A percentile compares a stretch with the other conserved stretches of the same genome.
phyloP scores from a whole-genome alignment of 2,113 vertebrate species.

The Upupa epops region DNA sequence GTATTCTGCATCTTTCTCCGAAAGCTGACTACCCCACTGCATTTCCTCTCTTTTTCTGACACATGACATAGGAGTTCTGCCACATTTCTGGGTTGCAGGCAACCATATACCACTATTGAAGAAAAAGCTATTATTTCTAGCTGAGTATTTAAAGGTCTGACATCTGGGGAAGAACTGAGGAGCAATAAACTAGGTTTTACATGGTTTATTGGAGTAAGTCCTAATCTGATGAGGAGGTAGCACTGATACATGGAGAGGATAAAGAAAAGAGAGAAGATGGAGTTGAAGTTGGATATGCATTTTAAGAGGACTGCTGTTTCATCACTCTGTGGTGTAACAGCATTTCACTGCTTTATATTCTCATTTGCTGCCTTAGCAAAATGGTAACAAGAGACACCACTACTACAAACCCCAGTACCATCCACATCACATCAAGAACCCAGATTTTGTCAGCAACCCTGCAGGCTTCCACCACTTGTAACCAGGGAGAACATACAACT shows the following conservation, averaged over 20 bases:
- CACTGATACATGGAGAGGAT: neutral
- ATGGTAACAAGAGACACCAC: neutral
- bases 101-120: neutral
- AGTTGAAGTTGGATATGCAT: neutral
- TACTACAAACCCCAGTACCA: neutral
- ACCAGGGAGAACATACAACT: neutral
- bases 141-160: neutral
- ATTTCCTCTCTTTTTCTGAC: neutral
- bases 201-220: neutral
- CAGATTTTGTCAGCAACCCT: neutral
- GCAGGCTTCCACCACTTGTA: neutral
- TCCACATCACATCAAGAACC: neutral
- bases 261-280: neutral
- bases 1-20: neutral
- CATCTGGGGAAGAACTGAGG: neutral
- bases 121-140: neutral
- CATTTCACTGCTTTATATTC: neutral
- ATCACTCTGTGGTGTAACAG: neutral
- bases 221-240: neutral
- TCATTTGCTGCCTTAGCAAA: neutral
- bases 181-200: neutral
- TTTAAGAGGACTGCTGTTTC: neutral
- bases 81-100: neutral
- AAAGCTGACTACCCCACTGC: neutral
- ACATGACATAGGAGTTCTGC: neutral